Conservation (phyloP, 2,888 invertebrate species). For the Drosophila lutescens region DNA sequence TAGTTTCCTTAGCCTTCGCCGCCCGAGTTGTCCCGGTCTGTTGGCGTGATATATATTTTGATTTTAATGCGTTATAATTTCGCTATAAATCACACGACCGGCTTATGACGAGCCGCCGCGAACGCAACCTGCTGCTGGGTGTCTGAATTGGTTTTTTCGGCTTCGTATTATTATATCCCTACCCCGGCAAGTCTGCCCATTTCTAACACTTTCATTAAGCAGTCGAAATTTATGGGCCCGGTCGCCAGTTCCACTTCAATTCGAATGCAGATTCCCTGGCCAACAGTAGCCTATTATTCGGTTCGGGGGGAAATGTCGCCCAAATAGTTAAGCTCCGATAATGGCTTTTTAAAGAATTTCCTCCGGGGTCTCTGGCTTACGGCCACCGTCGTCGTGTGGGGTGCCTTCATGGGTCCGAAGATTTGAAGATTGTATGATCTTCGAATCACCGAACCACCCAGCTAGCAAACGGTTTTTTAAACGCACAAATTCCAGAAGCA, state of each 20-base stretch:
- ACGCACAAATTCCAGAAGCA: constrained; percentile 34
- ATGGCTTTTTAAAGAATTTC: constrained; percentile 76
- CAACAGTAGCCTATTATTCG: constrained; percentile 66
- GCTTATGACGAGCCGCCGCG: constrained; percentile 63
- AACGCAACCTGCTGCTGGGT: constrained; percentile 31
- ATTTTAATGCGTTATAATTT: constrained; percentile 81
- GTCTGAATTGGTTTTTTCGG: constrained; percentile 27
- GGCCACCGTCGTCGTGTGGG: constrained; percentile 61
- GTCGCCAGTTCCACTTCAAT: constrained; percentile 46
- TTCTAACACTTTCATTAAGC: constrained; percentile 67
- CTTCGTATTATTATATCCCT: constrained; percentile 12
- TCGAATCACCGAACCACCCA: constrained; percentile 57
- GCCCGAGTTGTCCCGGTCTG: constrained; percentile 13
- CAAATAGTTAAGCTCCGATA: constrained; percentile 69
- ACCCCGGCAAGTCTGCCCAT: constrained; percentile 46
- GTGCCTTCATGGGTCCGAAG: constrained; percentile 24
- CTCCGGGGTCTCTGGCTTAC: constrained; percentile 39
- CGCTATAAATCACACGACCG: constrained; percentile 74
- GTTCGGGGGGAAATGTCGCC: constrained; percentile 51
- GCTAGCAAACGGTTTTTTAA: constrained; percentile 54
- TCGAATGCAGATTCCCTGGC: constrained; percentile 52
- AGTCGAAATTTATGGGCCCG: constrained; percentile 65
- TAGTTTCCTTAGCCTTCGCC: constrained; percentile 62
- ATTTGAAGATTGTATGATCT: constrained; percentile 4
- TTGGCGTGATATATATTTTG: constrained; percentile 68